Base-by-base conservation (phyloP, 2,888 invertebrate genomes). In the Chironomus tentans region DNA sequence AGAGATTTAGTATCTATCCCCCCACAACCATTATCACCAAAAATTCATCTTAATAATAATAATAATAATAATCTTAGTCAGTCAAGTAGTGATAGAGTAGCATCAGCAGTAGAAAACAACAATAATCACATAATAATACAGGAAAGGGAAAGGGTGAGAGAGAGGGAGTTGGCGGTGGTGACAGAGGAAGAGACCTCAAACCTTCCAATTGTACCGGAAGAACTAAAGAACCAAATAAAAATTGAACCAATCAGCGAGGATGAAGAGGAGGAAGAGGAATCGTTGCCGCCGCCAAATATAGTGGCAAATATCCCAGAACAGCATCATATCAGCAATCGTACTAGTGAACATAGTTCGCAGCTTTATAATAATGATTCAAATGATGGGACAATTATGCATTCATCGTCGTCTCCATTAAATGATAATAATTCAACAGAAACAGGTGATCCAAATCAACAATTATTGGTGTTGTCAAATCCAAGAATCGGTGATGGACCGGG, bases 221-320 rank as follows among this genome's bases (percentile, higher is more conserved):
- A 62, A 38, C 21, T 72, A 62, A 22, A 61, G 18, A 72, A 72
- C 62, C 72, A 72, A 72, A 72, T 72, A 2, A 72, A 72, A 61
- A 72, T 72, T 72, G 72, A 72, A 46, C 72, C 72, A 12, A 72
- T 72, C n/a, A 72, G 72, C 21, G 72, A 70, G 47, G 70, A 70
- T 28, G 70, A 72, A 5, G 38, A 38, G 0, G 72, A 72, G 15
- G 38, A 38, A 1, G 72, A 72, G 4, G 61, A 46, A 38, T 38
- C 38, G 38, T 38, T 38, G 10, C 38, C 38, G 18, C 21, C n/a
- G 22, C 65, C 22, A 38, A 38, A 38, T 38, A 10, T 38, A 24
- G 61, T 62, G 10, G 12, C 10, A 10, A 61, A 15, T 13, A 65
- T 18, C 22, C 13, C 18, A 3, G 18, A 18, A 18, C 6, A 65